Evolutionary conservation across 2,888 invertebrate species (phyloP), one percentile per base, ranked within the genome.

Genomic region (Linnaemya tessellans): DNA sequence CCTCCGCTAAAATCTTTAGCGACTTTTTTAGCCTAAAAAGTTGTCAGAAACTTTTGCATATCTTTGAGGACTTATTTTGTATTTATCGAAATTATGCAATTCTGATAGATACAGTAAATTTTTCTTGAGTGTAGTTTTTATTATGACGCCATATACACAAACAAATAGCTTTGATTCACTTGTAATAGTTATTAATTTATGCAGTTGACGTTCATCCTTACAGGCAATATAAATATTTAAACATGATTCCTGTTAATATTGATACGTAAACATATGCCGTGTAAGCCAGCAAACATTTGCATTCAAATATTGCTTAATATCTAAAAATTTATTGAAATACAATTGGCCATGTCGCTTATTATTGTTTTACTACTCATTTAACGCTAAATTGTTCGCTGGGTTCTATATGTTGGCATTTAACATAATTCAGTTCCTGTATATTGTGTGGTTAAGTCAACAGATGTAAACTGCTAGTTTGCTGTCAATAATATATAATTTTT

Each of bases 391-490:
- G 18, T 30, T 35, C 35, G 35, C 38, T 49, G 60, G 20, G 20
- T 65, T 35, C 7, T 18, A n/a, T n/a, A n/a, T n/a, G 13, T 22
- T 43, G 22, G 0, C 13, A 41, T 41, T 56, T 22, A 25, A 18
- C 20, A 10, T 46, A 41, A 13, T 20, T 22, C 1, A 13, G n/a
- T 25, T 49, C n/a, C 7, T 30, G 51, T 46, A 18, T 65, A 9
- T 64, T 43, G 30, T 58, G 71, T 11, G 54, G 41, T 65, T 25
- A 74, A 51, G 18, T 7, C 15, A 75, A 65, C 75, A 75, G 41
- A 30, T 75, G 54, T 65, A 56, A 75, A 49, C 75, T 75, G 65
- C 51, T 65, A 65, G 75, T 65, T 75, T 65, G 18, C 15, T 30
- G 54, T 75, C 54, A 75, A 41, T 56, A 22, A 41, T 54, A 30